A percentile compares a stretch with the other conserved stretches of the same genome.
Evolutionary conservation across 1,140 invertebrate species (phyloP).

Genomic region (Eueides isabella): DNA sequence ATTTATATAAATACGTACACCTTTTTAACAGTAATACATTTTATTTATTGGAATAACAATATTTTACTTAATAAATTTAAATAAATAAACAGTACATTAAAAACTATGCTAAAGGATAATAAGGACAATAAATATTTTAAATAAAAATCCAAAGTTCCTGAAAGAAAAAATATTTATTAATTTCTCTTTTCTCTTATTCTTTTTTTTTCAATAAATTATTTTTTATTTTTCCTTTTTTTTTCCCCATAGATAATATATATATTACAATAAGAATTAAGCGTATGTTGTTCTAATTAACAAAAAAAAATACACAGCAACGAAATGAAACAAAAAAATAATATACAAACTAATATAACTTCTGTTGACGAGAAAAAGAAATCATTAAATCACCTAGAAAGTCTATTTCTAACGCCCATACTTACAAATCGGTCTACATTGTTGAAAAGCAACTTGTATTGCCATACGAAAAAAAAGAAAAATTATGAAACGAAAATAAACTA

Average conservation of each 20-base stretch:
- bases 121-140: conserved; percentile 24
- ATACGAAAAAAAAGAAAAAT: too few relatives aligned
- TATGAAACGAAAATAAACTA: too few relatives aligned
- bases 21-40: too few relatives aligned
- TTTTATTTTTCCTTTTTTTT: conserved; percentile 30
- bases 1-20: too few relatives aligned
- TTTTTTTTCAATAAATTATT: conserved; percentile 4
- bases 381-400: not conserved
- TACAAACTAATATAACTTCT: not conserved
- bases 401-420: too few relatives aligned
- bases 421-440: too few relatives aligned
- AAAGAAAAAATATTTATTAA: conserved; percentile 58
- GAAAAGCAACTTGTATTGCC: too few relatives aligned
- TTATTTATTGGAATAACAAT: too few relatives aligned
- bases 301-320: not conserved
- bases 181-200: conserved; percentile 41
- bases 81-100: not conserved
- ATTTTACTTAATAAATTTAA: not conserved
- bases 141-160: conserved; percentile 52
- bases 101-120: conserved; percentile 12
- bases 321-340: not conserved
- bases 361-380: not conserved
- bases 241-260: conserved; percentile 4
- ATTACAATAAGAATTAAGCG: not conserved
- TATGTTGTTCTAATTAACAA: not conserved